Evolutionary conservation across 2,888 invertebrate genomes (phyloP).

Genomic region (Dolomedes plantarius): DNA sequence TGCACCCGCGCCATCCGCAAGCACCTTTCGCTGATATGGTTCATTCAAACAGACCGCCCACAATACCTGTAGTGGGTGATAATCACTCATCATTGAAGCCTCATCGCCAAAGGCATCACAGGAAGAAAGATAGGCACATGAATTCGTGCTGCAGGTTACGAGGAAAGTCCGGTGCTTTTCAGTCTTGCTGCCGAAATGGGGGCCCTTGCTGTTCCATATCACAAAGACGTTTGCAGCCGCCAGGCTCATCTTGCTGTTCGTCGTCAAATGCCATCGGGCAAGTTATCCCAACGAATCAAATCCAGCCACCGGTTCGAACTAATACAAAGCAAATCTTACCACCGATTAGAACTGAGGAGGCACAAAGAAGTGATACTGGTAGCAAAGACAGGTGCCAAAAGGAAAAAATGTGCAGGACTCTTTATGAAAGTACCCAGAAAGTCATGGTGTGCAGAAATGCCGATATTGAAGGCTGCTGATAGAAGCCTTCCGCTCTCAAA

Average conservation of each 20-base stretch:
- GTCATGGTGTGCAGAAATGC: conserved; percentile 58
- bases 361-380: background rate
- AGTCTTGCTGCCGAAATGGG: conserved; percentile 22
- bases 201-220: conserved; percentile 22
- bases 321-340: background rate
- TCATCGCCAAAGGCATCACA: conserved; percentile 50
- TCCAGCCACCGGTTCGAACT: background rate
- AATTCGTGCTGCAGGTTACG: conserved; percentile 18
- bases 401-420: conserved; percentile 61
- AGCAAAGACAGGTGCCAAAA: conserved; percentile 44
- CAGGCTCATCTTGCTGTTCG: conserved; percentile 26
- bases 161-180: background rate
- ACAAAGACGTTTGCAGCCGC: background rate
- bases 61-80: background rate
- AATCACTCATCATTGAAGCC: conserved; percentile 1
- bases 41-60: conserved; percentile 30
- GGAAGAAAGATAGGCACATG: conserved; percentile 23
- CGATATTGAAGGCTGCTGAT: conserved; percentile 45
- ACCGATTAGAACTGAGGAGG: background rate
- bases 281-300: background rate
- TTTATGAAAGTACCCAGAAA: conserved; percentile 60
- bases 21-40: conserved; percentile 56
- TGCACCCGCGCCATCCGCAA: conserved; percentile 63
- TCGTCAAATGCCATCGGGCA: background rate
- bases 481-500: background rate